These are phyloP conservation scores for Bambusicola thoracicus DNA, from an alignment of 2,113 vertebrate genomes.

Conservation along the genomic window DNA sequence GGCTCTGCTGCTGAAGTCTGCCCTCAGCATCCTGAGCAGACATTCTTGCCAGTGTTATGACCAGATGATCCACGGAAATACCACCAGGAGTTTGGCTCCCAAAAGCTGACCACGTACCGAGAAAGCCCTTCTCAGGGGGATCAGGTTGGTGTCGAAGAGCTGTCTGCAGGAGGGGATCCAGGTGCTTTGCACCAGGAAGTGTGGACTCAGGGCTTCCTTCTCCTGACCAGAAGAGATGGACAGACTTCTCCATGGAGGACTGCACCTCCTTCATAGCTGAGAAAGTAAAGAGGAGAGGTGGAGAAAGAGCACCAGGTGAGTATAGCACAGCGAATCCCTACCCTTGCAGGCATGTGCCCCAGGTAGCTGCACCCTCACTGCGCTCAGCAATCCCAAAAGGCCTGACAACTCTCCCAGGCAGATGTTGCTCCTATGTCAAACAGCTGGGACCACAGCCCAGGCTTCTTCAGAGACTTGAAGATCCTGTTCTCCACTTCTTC, in stretches of 20 bases:
- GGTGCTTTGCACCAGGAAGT: constrained; percentile 79
- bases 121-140: constrained; percentile 86
- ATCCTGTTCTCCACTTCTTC: constrained; percentile 17
- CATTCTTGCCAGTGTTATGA: background rate
- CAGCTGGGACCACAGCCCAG: background rate
- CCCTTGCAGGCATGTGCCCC: background rate
- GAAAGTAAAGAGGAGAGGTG: background rate
- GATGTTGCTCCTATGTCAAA: background rate
- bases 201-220: constrained; percentile 77
- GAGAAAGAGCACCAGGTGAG: background rate
- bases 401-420: background rate
- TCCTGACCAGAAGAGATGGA: constrained; percentile 88
- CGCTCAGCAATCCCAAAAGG: background rate
- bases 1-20: background rate
- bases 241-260: constrained; percentile 80
- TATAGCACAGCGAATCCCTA: background rate
- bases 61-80: background rate
- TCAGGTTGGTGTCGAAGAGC: constrained; percentile 81
- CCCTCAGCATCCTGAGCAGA: fast-evolving
- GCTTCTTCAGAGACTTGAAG: background rate
- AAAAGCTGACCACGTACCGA: constrained; percentile 76
- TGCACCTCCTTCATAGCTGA: constrained; percentile 89
- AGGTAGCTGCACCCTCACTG: background rate
- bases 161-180: constrained; percentile 85
- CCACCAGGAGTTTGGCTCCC: background rate